phyloP scores from a whole-genome alignment of 2,888 invertebrate species.

The Iselma pallidipennis region DNA sequence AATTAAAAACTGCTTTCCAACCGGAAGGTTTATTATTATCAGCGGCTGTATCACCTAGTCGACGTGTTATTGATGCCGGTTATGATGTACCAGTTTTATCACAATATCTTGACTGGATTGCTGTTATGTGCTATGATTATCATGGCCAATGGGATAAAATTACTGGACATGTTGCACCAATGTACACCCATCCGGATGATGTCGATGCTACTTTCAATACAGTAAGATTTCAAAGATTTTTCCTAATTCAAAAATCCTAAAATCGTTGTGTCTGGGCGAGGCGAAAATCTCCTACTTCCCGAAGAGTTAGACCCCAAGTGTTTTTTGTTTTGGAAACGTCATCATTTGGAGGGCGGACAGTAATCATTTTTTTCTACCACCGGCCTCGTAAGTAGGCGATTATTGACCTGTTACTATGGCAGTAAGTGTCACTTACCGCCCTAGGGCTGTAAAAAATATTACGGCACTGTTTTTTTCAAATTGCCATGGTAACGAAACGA shows the following conservation, averaged over 20 bases:
- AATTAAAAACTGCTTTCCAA: conserved; percentile 71
- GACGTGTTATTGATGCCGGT: conserved; percentile 80
- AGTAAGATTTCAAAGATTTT: conserved; percentile 54
- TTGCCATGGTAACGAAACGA: no score
- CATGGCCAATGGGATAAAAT: conserved; percentile 92
- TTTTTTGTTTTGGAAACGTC: no score
- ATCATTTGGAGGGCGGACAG: no score
- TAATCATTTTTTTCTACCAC: no score
- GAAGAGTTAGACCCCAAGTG: no score
- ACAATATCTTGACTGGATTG: conserved; percentile 83
- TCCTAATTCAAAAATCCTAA: background rate
- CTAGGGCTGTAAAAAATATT: no score
- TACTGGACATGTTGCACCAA: conserved; percentile 88
- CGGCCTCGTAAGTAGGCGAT: no score
- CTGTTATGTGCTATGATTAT: conserved; percentile 90
- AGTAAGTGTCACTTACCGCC: no score
- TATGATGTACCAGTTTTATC: conserved; percentile 81
- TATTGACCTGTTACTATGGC: no score
- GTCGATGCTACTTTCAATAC: conserved; percentile 78
- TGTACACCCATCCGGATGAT: conserved; percentile 77
- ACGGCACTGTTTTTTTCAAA: no score
- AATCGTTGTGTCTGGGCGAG: no score
- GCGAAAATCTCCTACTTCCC: no score
- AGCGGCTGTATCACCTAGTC: conserved; percentile 84
- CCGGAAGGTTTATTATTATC: conserved; percentile 75